Conservation (phyloP, 2,888 invertebrate species). For the Synergus laeviventris region DNA sequence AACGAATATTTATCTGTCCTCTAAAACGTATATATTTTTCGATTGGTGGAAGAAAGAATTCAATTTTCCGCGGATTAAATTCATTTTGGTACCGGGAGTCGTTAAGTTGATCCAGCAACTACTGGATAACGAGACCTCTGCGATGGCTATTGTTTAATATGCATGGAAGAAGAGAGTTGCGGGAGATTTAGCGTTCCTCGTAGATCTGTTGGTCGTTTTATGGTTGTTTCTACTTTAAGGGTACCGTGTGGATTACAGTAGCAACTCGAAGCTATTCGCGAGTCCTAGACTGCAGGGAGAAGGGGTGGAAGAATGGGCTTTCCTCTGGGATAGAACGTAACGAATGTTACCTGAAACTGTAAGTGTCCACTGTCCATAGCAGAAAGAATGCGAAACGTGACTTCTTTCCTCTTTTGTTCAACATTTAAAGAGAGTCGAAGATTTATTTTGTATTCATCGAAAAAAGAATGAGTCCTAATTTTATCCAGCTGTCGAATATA, state of each 20-base stretch:
- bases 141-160: constrained; percentile 53
- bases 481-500: not conserved
- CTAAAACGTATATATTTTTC: not conserved
- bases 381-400: constrained; percentile 11
- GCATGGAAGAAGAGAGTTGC: constrained; percentile 43
- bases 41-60: not conserved
- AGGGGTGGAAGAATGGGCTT: not conserved
- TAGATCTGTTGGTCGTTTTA: constrained; percentile 36
- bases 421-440: not conserved
- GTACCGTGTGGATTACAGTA: constrained; percentile 45
- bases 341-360: constrained; percentile 8
- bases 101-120: constrained; percentile 51
- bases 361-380: constrained; percentile 6
- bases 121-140: constrained; percentile 52
- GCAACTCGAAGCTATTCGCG: constrained; percentile 16
- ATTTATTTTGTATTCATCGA: not conserved
- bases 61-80: not conserved
- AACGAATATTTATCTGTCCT: not conserved
- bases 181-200: constrained; percentile 42
- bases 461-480: not conserved
- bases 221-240: constrained; percentile 45
- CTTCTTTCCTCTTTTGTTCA: not conserved
- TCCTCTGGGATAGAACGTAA: constrained; percentile 10
- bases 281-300: constrained; percentile 1
- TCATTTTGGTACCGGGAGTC: not conserved